These are phyloP conservation scores for Sebastes cheni DNA, from an alignment of 2,797 vertebrate species.

Conservation along the genomic window DNA sequence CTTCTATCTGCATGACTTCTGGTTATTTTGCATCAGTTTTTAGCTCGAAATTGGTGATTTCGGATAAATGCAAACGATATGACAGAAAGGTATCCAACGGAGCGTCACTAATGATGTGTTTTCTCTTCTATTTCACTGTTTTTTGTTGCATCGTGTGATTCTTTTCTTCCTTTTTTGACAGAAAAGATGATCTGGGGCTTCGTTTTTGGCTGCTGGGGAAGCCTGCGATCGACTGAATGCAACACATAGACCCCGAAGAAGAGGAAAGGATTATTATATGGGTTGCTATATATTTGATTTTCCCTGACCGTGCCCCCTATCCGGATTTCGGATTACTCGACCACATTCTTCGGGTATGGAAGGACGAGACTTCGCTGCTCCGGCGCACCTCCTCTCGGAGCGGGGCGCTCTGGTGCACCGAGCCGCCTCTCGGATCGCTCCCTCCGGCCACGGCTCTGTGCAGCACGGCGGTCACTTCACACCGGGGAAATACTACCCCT, in stretches of 20 bases:
- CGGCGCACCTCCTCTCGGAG: slow-evolving; percentile 93
- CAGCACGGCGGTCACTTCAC: slow-evolving; percentile 92
- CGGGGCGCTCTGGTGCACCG: slow-evolving; percentile 92
- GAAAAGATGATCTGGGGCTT: slow-evolving; percentile 85
- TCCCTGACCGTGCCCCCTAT: slow-evolving; percentile 66
- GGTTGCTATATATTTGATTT: slow-evolving; percentile 79
- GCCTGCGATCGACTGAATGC: slow-evolving; percentile 79
- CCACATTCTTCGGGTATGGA: slow-evolving; percentile 88
- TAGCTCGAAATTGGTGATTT: slow-evolving; percentile 18
- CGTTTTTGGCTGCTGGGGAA: slow-evolving; percentile 77
- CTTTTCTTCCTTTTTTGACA: slow-evolving; percentile 50
- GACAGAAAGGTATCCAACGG: slow-evolving; percentile 26
- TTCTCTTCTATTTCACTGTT: neutral
- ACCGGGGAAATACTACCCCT: slow-evolving; percentile 94
- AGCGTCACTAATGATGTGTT: slow-evolving; percentile 32
- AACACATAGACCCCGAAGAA: slow-evolving; percentile 76
- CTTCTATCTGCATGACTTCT: slow-evolving; percentile 34
- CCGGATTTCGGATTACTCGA: slow-evolving; percentile 82
- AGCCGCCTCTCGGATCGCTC: slow-evolving; percentile 88
- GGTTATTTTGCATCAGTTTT: slow-evolving; percentile 17
- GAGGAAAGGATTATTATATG: slow-evolving; percentile 83
- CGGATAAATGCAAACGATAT: slow-evolving; percentile 25
- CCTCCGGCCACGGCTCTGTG: slow-evolving; percentile 87
- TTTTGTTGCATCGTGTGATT: slow-evolving; percentile 26
- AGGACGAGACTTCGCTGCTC: slow-evolving; percentile 95